phyloP scores from a whole-genome alignment of 2,888 invertebrate species.

The Andrena trimmerana region DNA sequence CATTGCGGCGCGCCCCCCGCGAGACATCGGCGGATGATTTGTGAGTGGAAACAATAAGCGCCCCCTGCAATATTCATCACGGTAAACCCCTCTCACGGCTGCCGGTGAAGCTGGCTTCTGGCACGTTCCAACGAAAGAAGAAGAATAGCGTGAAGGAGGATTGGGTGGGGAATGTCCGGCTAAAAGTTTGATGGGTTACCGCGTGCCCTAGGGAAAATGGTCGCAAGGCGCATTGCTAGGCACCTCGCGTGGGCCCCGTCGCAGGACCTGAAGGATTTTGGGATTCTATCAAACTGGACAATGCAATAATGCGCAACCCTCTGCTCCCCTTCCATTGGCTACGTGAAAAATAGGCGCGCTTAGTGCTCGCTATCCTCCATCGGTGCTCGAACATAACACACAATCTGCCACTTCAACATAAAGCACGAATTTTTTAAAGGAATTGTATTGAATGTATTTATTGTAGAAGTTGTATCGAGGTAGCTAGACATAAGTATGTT shows the following conservation, averaged over 20 bases:
- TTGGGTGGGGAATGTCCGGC: conserved; percentile 80
- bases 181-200: conserved; percentile 85
- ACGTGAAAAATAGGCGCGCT: conserved; percentile 78
- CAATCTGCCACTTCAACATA: neutral
- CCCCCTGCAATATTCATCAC: conserved; percentile 84
- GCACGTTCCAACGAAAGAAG: conserved; percentile 70
- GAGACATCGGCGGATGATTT: conserved; percentile 84
- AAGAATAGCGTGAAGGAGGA: conserved; percentile 66
- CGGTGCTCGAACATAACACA: neutral
- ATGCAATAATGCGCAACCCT: conserved; percentile 82
- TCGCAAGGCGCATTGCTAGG: conserved; percentile 82
- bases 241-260: conserved; percentile 76
- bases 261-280: conserved; percentile 83
- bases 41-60: conserved; percentile 85
- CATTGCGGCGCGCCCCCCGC: conserved; percentile 81
- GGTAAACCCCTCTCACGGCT: conserved; percentile 72
- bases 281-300: conserved; percentile 85
- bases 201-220: conserved; percentile 79
- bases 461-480: no score
- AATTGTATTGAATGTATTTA: no score
- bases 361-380: conserved; percentile 47
- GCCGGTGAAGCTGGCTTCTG: conserved; percentile 65
- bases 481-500: no score
- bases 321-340: conserved; percentile 60
- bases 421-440: neutral